Conservation (phyloP, 1,140 invertebrate genomes). For the Zaprionus ghesquierei region DNA sequence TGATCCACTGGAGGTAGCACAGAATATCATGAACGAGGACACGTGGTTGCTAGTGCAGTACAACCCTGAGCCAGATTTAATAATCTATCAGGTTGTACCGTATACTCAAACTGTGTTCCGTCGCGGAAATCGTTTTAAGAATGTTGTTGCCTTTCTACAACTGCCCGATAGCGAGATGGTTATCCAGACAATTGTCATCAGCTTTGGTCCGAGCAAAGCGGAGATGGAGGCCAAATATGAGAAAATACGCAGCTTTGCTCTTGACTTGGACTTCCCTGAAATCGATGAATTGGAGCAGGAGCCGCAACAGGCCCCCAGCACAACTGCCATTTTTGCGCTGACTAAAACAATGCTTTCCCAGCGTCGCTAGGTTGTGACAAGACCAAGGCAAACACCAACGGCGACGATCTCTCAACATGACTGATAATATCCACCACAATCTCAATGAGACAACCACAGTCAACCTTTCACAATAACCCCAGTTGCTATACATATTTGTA, state of each 20-base stretch:
- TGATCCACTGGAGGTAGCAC: slow-evolving; percentile 22
- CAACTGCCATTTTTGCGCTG: too few relatives aligned
- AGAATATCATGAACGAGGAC: slow-evolving; percentile 38
- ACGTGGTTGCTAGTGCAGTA: slow-evolving; percentile 70
- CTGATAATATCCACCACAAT: too few relatives aligned
- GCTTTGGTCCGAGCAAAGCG: slow-evolving; percentile 35
- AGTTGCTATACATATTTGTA: too few relatives aligned
- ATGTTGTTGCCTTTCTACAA: slow-evolving; percentile 64
- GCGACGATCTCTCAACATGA: too few relatives aligned
- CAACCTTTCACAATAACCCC: too few relatives aligned
- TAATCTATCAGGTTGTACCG: slow-evolving; percentile 58
- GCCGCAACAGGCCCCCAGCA: slow-evolving; percentile 11
- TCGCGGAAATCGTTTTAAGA: slow-evolving; percentile 55
- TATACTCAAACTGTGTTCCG: slow-evolving; percentile 58
- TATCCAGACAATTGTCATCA: slow-evolving; percentile 58
- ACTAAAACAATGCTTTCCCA: too few relatives aligned
- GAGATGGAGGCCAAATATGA: slow-evolving; percentile 35
- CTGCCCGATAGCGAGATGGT: slow-evolving; percentile 37
- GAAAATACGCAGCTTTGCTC: slow-evolving; percentile 36
- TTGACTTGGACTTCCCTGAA: slow-evolving; percentile 47
- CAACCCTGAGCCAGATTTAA: slow-evolving; percentile 53
- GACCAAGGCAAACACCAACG: too few relatives aligned
- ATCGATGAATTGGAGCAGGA: slow-evolving; percentile 33
- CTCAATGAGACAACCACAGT: too few relatives aligned
- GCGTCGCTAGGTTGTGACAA: too few relatives aligned